Evolutionary conservation across 2,113 vertebrate genomes (phyloP), one percentile per base, ranked within the genome.

Genomic region (Chloropsis hardwickii): DNA sequence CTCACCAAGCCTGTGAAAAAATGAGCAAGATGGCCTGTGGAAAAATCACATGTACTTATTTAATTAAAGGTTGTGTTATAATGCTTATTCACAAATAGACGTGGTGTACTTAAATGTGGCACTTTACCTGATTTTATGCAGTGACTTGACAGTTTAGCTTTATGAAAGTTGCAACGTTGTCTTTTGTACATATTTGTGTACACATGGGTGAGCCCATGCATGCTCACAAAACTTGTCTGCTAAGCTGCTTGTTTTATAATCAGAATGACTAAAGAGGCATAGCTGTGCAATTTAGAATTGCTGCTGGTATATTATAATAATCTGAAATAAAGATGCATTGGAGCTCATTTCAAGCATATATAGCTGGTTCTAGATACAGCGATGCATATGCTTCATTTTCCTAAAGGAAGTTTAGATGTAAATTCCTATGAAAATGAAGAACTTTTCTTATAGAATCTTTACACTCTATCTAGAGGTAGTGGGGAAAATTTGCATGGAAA

Each of bases 31-130:
- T 58, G n/a, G 15, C 67, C 71, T 81, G 58, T 95, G 89, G 76
- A 94, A 95, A 94, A 92, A 62, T 57, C 45, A 22, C 76, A 61
- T 86, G 45, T 92, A 25, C 45, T 94, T n/a, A 37, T 83, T 83
- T 94, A 94, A 88, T 96, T 94, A 94, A 95, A 88, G 80, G 72
- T 45, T 80, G 31, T 80, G 58, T 77, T 65, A 69, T 45, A 92
- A 57, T 94, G 83, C 76, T 54, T 86, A 53, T 86, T 83, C 64
- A 88, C 67, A 86, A 48, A 50, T 62, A 92, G 31, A 17, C 47
- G 2, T 35, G 51, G 14, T 51, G 14, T 72, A 20, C 21, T 79
- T 54, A 58, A 66, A 35, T 14, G 14, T 42, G 54, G 27, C n/a
- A 21, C 39, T 87, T 72, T 2, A n/a, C 21, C 19, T 73, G 31